Evolutionary conservation across 2,888 invertebrate genomes (phyloP), one percentile per base, ranked within the genome.

Genomic region (Arrhopalites spinosus): DNA sequence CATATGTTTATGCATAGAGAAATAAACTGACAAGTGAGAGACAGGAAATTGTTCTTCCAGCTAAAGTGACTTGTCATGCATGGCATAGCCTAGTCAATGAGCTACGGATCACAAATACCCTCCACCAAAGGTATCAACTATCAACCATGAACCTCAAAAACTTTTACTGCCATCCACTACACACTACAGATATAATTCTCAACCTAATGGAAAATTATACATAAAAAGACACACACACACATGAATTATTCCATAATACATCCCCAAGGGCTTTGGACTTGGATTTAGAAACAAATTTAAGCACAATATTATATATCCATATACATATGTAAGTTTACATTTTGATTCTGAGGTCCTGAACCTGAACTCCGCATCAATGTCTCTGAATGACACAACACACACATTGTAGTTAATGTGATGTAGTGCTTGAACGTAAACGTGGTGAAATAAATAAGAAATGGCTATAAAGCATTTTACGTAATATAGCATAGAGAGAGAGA

Each of bases 31-130:
- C 72, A 63, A 75, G 67, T 77, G 76, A 79, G 75, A 71, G 78
- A 80, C 81, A 78, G 81, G 81, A 81, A 81, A 81, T 80, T 81
- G 80, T 77, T 81, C 77, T 79, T 68, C 77, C 71, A n/a, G 75
- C 77, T 70, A 78, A 81, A 80, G 78, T 78, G 79, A 79, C 78
- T 80, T 81, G 80, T 81, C 79, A 80, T 80, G 81, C 80, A 80
- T 81, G 78, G 81, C 68, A 75, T 79, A 77, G 77, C 76, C 72
- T 74, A 79, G 76, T 81, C 81, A 81, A 81, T 81, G 81, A 79
- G 80, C 73, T 76, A 77, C 30, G 70, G 69, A 53, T n/a, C 27
- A 69, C 5, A 61, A 17, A 61, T 27, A 64, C 63, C 25, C 29
- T 36, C 7, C 20, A 20, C 20, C 2, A n/a, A 20, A 61, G 8